Evolutionary conservation across 2,888 invertebrate genomes (phyloP).

Genomic region (Vannuccia rotundouncinata): DNA sequence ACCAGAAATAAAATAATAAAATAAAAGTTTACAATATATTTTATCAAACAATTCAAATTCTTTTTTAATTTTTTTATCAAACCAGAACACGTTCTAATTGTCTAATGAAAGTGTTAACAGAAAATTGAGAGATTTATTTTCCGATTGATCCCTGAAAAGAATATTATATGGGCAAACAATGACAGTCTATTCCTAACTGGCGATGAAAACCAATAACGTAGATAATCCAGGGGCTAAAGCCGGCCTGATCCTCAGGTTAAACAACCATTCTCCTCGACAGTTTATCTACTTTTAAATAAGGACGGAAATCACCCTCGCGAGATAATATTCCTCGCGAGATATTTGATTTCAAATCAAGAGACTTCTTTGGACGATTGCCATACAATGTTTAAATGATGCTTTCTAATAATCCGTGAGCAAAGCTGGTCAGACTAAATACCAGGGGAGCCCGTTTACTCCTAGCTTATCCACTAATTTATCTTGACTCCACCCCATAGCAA

Average conservation of each 20-base stretch:
- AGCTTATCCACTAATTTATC: not conserved
- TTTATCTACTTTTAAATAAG: too few species aligned
- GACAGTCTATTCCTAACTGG: not conserved
- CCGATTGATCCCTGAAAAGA: too few species aligned
- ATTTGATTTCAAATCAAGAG: not conserved
- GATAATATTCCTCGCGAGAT: too few species aligned
- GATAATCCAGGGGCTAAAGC: not conserved
- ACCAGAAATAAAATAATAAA: too few species aligned
- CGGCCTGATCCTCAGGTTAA: not conserved
- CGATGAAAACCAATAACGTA: not conserved
- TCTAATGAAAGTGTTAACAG: too few species aligned
- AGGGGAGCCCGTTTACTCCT: not conserved
- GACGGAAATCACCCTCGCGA: too few species aligned
- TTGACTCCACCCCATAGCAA: not conserved
- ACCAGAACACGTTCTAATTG: too few species aligned
- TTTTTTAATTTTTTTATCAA: too few species aligned
- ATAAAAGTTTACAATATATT: too few species aligned
- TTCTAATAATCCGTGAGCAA: not conserved
- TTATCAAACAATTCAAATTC: too few species aligned
- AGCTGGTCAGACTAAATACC: not conserved
- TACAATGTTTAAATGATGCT: not conserved
- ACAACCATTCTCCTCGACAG: too few species aligned
- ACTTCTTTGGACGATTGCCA: not conserved
- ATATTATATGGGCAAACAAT: not conserved
- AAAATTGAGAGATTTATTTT: too few species aligned